phyloP scores from a whole-genome alignment of 2,888 invertebrate species.

The Dolichopus griseipennis region DNA sequence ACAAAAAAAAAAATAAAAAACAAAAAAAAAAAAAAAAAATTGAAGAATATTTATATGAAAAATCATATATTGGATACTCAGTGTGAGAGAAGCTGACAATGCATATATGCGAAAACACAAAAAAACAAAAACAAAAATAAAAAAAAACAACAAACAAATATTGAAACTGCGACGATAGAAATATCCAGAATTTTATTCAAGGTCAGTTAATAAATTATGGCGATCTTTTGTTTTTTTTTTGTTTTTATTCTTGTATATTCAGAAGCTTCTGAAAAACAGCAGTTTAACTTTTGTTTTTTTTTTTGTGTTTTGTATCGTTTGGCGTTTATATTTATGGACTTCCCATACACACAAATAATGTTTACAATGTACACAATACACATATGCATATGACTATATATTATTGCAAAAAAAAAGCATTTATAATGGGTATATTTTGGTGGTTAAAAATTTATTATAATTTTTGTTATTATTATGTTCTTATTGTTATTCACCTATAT shows the following conservation, averaged over 20 bases:
- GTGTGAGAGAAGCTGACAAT: not conserved
- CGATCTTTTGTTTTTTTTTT: not conserved
- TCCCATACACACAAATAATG: too few relatives aligned
- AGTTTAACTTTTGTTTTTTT: not conserved
- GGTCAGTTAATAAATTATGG: not conserved
- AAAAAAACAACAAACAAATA: too few relatives aligned
- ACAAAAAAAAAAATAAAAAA: too few relatives aligned
- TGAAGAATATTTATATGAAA: too few relatives aligned
- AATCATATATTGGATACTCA: too few relatives aligned
- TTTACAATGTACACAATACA: too few relatives aligned
- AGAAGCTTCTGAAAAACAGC: too few relatives aligned
- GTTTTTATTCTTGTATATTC: not conserved
- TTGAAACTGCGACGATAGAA: not conserved
- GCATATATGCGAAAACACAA: not conserved
- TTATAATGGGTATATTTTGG: not conserved
- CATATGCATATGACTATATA: not conserved
- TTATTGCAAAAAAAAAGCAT: not conserved
- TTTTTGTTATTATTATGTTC: not conserved
- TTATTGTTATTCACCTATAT: conserved; percentile 4
- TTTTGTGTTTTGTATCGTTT: not conserved
- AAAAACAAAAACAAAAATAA: too few relatives aligned
- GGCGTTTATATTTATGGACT: too few relatives aligned
- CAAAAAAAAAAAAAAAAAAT: too few relatives aligned
- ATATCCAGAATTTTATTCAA: not conserved
- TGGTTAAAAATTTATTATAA: not conserved